Base-by-base conservation (phyloP, 2,888 invertebrate genomes). In the Asteroscopus sphinx region DNA sequence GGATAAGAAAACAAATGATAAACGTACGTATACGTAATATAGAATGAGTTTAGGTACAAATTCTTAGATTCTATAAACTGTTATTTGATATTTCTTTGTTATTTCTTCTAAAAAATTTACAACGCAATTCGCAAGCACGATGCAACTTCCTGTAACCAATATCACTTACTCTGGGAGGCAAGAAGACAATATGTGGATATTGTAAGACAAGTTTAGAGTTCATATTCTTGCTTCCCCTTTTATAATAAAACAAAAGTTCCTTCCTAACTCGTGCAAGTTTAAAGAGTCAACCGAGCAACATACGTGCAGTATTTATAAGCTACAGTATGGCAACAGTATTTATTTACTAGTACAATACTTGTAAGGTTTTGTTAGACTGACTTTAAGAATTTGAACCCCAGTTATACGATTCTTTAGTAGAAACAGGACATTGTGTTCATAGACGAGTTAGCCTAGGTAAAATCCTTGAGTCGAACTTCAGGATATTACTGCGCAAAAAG, bases 291-390 rank as follows among this genome's bases (percentile, higher is more conserved):
- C 72, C 47, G 17, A 66, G 36, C 26, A 47, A 51, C 25, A 26
- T 15, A 5, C 47, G 32, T 71, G 46, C 66, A 71, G 41, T 65
- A 71, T 66, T 71, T 32, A 56, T 32, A 40, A 26, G 16, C 11
- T n/a, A 16, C 30, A 13, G 13, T 7, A 13, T 46, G 53, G 41
- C 52, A 46, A 46, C 36, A 51, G 26, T 48, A 36, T 69, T 62
- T 49, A 33, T 49, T 45, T 41, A 36, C 33, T 46, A 12, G 13
- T 16, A 21, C 39, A 51, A 52, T 36, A 36, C 30, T 28, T n/a
- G n/a, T 35, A 41, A 17, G 25, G 25, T 32, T 55, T 44, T 49
- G 28, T 70, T 33, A 9, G 9, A n/a, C 2, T 15, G n/a, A 16
- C 6, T 54, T 44, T 7, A 25, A 48, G 4, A 47, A 53, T 35